Conservation (phyloP, 2,797 vertebrate species). For the Oophaga sylvatica region DNA sequence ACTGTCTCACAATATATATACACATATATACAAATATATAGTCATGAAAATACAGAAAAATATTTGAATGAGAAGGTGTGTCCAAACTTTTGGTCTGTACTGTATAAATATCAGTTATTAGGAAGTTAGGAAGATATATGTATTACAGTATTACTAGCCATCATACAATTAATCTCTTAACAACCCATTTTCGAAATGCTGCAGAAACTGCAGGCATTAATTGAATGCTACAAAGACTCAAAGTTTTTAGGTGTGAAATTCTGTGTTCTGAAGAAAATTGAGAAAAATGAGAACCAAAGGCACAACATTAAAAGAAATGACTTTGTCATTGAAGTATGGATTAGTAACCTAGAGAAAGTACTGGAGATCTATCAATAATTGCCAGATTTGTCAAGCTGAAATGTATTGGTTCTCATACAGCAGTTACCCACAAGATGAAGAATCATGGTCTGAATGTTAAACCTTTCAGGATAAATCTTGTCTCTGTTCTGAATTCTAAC, state of each 20-base stretch:
- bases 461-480: conserved; percentile 13
- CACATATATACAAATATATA: no score
- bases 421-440: conserved; percentile 9
- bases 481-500: background rate
- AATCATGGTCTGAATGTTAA: conserved; percentile 34
- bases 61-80: no score
- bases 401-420: conserved; percentile 26
- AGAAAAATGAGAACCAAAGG: conserved; percentile 30
- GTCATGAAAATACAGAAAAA: no score
- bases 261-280: conserved; percentile 23
- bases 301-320: conserved; percentile 28
- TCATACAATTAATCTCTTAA: background rate
- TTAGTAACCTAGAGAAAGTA: conserved; percentile 39
- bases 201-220: background rate
- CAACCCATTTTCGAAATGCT: background rate
- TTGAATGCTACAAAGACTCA: conserved; percentile 8
- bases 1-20: no score
- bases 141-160: background rate
- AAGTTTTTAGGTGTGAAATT: conserved; percentile 27
- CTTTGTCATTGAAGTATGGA: conserved; percentile 36
- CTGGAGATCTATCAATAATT: conserved; percentile 51
- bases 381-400: conserved; percentile 48
- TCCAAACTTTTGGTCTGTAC: no score
- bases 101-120: no score
- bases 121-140: no score